Evolutionary conservation across 35 echinoderm and acorn worm species (phyloP).

Genomic region (Apostichopus japonicus): DNA sequence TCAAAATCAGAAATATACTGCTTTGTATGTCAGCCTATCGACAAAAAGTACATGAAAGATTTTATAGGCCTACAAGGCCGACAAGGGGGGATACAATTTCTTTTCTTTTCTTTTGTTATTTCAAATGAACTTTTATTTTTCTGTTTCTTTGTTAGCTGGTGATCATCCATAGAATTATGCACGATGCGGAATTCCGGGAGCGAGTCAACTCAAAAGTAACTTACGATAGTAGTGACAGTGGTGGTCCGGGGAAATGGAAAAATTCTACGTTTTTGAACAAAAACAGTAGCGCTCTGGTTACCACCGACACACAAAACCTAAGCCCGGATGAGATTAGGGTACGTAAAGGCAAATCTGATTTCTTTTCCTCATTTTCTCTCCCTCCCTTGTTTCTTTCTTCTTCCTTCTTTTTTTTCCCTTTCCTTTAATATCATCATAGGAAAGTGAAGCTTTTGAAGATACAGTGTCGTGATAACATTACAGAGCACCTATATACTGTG

Average conservation of each 20-base stretch:
- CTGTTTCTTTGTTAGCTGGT: slow-evolving; percentile 63
- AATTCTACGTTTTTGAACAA: slow-evolving; percentile 68
- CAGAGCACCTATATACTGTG: too few relatives aligned
- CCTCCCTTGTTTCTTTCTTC: neutral
- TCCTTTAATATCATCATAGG: neutral
- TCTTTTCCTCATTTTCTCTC: too few relatives aligned
- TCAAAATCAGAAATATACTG: too few relatives aligned
- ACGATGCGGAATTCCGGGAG: slow-evolving; percentile 89
- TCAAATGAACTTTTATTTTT: too few relatives aligned
- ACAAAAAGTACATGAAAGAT: too few relatives aligned
- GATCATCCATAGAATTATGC: slow-evolving; percentile 83
- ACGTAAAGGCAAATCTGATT: neutral
- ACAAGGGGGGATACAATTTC: too few relatives aligned
- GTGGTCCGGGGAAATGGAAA: slow-evolving; percentile 73
- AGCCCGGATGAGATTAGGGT: slow-evolving; percentile 91
- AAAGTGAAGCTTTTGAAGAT: too few relatives aligned
- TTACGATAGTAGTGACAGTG: slow-evolving; percentile 72
- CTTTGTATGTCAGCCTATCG: neutral
- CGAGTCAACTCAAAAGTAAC: slow-evolving; percentile 88
- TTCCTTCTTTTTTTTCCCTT: neutral
- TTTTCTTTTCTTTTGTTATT: too few relatives aligned
- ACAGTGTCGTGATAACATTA: too few relatives aligned
- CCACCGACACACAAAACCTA: slow-evolving; percentile 77
- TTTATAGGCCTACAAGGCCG: too few relatives aligned
- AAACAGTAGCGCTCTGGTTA: slow-evolving; percentile 58